Percentiles rank a stretch among this genome's conserved stretches.
phyloP scores from a whole-genome alignment of 2,113 vertebrate genomes.

The Mormyrus lacerda region DNA sequence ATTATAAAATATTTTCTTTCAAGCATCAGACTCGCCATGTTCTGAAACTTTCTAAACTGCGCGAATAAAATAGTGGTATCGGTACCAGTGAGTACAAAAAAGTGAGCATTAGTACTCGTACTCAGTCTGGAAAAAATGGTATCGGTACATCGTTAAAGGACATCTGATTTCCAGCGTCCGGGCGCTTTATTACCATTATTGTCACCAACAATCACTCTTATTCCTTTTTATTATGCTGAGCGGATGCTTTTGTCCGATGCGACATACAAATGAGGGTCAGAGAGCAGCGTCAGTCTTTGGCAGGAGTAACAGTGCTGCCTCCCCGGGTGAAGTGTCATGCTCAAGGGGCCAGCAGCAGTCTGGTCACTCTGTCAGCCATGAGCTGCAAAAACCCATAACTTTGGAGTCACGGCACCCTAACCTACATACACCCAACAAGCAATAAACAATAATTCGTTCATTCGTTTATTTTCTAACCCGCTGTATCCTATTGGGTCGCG shows the following conservation, averaged over 20 bases:
- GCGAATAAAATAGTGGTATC: background rate
- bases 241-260: background rate
- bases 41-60: background rate
- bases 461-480: no score
- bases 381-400: background rate
- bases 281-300: background rate
- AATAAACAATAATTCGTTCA: no score
- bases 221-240: background rate
- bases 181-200: background rate
- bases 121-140: background rate
- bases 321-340: background rate
- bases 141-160: background rate
- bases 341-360: background rate
- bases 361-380: background rate
- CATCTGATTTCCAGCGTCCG: background rate
- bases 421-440: background rate
- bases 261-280: background rate
- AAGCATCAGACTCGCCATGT: background rate
- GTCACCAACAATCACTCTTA: background rate
- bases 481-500: no score
- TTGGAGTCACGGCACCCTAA: background rate
- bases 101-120: background rate
- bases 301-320: background rate
- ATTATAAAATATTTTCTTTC: background rate
- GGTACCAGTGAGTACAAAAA: background rate